phyloP scores from a whole-genome alignment of 2,888 invertebrate genomes.

The Hirtodrosophila confusa region DNA sequence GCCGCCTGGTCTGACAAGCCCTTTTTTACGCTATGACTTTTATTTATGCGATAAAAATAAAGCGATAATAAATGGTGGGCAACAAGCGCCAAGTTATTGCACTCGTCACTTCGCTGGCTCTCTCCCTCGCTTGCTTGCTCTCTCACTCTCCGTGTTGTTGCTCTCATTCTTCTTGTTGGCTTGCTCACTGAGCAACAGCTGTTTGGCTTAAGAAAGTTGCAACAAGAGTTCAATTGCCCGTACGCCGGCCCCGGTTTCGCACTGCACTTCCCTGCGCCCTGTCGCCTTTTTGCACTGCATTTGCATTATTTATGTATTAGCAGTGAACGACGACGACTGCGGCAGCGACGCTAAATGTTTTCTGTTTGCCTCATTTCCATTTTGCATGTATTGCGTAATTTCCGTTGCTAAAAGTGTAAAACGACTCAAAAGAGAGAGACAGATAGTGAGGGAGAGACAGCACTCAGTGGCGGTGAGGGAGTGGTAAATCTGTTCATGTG shows the following conservation, averaged over 20 bases:
- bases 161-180: conserved; percentile 13
- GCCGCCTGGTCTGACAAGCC: conserved; percentile 63
- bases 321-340: conserved; percentile 36
- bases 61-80: conserved; percentile 75
- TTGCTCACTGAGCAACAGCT: conserved; percentile 67
- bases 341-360: conserved; percentile 40
- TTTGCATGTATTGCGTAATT: conserved; percentile 76
- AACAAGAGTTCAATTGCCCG: conserved; percentile 77
- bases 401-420: conserved; percentile 57
- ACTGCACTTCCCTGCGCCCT: conserved; percentile 18
- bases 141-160: background rate
- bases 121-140: conserved; percentile 5
- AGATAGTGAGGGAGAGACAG: conserved; percentile 5
- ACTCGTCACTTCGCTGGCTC: conserved; percentile 42
- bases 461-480: conserved; percentile 36
- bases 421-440: conserved; percentile 9
- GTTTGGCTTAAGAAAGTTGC: conserved; percentile 71
- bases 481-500: conserved; percentile 33
- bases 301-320: conserved; percentile 75
- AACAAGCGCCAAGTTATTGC: conserved; percentile 74
- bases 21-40: conserved; percentile 67
- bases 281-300: conserved; percentile 45
- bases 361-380: conserved; percentile 58
- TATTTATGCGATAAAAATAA: conserved; percentile 80
- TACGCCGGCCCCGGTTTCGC: conserved; percentile 36